Conservation (phyloP, 2,888 invertebrate genomes). For the Epinotia demarniana region DNA sequence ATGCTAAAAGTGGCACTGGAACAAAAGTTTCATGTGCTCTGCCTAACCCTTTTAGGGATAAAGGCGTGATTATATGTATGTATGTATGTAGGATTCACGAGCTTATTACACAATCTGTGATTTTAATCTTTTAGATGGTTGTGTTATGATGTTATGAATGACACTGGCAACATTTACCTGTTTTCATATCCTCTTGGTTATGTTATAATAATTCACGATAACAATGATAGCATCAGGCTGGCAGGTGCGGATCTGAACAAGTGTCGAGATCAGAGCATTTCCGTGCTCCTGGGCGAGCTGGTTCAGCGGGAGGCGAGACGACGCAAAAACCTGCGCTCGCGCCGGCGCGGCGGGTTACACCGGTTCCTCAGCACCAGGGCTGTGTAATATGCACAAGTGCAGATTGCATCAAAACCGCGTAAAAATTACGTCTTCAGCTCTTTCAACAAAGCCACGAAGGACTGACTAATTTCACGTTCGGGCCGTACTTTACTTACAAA, state of each 20-base stretch:
- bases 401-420: too few species aligned
- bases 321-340: conserved; percentile 1
- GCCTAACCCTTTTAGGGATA: too few species aligned
- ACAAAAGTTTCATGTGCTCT: too few species aligned
- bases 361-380: background rate
- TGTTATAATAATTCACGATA: conserved; percentile 18
- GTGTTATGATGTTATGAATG: background rate
- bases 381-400: background rate
- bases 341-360: background rate
- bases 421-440: too few species aligned
- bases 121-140: background rate
- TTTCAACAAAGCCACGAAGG: too few species aligned
- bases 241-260: conserved; percentile 15
- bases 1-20: too few species aligned
- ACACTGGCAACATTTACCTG: conserved; percentile 1
- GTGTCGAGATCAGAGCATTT: conserved; percentile 9
- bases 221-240: conserved; percentile 9
- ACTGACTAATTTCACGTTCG: too few species aligned
- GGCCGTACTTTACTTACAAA: too few species aligned
- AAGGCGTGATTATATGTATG: too few species aligned
- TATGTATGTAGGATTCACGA: background rate
- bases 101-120: background rate
- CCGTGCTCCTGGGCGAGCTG: conserved; percentile 21
- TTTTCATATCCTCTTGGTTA: background rate
- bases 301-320: conserved; percentile 2